Evolutionary conservation across 2,113 vertebrate genomes (phyloP).

Genomic region (Brachyistius frenatus): DNA sequence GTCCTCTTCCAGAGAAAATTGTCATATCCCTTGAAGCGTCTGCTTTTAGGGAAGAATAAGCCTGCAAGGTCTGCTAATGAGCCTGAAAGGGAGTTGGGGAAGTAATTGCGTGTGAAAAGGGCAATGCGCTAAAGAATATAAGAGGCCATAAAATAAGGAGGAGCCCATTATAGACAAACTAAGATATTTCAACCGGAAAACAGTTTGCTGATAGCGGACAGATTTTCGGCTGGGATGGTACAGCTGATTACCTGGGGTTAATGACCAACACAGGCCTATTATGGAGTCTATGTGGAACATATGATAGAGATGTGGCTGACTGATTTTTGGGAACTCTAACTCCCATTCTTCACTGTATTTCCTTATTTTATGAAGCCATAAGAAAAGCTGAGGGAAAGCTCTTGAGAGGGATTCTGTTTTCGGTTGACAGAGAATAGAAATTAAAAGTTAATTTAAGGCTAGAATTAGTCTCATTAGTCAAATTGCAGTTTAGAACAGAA

Average conservation of each 20-base stretch:
- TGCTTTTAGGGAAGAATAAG: conserved; percentile 51
- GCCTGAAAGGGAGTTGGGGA: conserved; percentile 67
- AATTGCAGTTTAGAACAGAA: too few species aligned
- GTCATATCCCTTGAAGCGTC: conserved; percentile 38
- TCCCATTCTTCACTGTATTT: conserved; percentile 5
- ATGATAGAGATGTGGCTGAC: conserved; percentile 33
- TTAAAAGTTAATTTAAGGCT: background rate
- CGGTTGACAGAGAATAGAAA: background rate
- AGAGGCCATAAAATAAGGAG: conserved; percentile 67
- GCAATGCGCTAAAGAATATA: conserved; percentile 69
- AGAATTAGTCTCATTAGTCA: too few species aligned
- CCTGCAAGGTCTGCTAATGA: conserved; percentile 65
- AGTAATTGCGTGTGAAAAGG: conserved; percentile 77
- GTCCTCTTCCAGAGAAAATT: conserved; percentile 18
- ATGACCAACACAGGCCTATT: conserved; percentile 45
- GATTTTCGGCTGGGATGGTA: conserved; percentile 41
- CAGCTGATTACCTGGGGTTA: conserved; percentile 64
- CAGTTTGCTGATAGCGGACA: conserved; percentile 48
- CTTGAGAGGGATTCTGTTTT: background rate
- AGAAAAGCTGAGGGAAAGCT: conserved; percentile 20
- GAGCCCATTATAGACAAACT: conserved; percentile 60
- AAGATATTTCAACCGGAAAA: conserved; percentile 72
- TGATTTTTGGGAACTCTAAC: background rate
- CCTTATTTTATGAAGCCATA: conserved; percentile 23
- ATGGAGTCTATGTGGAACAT: conserved; percentile 39